Conservation (phyloP, 2,888 invertebrate species). For the Deilephila elpenor region DNA sequence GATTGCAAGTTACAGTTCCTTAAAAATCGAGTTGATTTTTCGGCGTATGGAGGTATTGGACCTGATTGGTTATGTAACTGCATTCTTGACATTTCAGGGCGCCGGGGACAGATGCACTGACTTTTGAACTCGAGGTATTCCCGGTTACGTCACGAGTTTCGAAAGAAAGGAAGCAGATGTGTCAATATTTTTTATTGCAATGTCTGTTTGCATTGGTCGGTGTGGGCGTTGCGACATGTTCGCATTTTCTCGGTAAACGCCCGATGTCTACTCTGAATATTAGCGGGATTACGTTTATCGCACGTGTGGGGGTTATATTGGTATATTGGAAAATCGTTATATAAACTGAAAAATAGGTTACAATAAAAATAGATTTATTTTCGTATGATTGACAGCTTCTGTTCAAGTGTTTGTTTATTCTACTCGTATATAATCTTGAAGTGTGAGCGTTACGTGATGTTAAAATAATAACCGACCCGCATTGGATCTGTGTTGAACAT, state of each 20-base stretch:
- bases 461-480: too few species aligned
- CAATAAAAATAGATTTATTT: neutral
- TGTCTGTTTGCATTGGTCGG: constrained; percentile 21
- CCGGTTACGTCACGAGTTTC: constrained; percentile 65
- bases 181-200: constrained; percentile 47
- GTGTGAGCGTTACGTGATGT: too few species aligned
- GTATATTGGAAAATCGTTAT: neutral
- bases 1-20: constrained; percentile 53
- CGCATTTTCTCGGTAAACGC: constrained; percentile 25
- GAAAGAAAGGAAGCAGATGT: constrained; percentile 53
- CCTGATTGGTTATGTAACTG: constrained; percentile 66
- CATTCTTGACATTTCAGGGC: constrained; percentile 72
- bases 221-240: constrained; percentile 21
- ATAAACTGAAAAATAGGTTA: neutral
- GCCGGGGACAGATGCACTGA: constrained; percentile 41
- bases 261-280: constrained; percentile 18
- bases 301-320: neutral
- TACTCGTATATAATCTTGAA: too few species aligned
- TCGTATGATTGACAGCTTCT: too few species aligned
- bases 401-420: too few species aligned
- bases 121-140: constrained; percentile 61
- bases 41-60: constrained; percentile 66
- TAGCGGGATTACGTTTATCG: neutral
- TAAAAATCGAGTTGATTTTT: constrained; percentile 68
- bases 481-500: too few species aligned